phyloP scores from a whole-genome alignment of 1,140 invertebrate species.

The Tribolium madens region DNA sequence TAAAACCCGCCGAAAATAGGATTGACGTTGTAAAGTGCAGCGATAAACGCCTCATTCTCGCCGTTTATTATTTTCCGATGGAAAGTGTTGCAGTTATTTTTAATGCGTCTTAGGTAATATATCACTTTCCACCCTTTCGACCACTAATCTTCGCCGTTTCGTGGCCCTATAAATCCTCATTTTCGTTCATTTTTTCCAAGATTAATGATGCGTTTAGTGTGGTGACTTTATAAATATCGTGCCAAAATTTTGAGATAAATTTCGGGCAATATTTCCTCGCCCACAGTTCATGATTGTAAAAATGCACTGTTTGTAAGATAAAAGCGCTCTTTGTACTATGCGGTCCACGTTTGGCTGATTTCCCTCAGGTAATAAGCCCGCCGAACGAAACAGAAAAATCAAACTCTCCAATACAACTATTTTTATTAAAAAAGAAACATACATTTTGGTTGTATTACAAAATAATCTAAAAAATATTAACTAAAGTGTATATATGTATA shows the following conservation, averaged over 20 bases:
- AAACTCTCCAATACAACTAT: slow-evolving; percentile 40
- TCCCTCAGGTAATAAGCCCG: slow-evolving; percentile 14
- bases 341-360: slow-evolving; percentile 15
- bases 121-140: neutral
- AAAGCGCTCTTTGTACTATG: neutral
- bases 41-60: neutral
- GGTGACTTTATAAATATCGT: slow-evolving; percentile 25
- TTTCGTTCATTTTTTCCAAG: neutral
- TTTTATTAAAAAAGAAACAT: slow-evolving; percentile 50
- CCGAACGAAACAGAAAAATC: neutral
- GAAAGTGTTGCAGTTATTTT: neutral
- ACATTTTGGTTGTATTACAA: slow-evolving; percentile 50
- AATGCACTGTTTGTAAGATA: neutral
- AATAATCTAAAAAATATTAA: slow-evolving; percentile 49
- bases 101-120: neutral
- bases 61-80: neutral
- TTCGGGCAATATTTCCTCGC: neutral
- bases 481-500: slow-evolving; percentile 47
- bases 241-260: slow-evolving; percentile 1
- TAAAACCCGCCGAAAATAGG: neutral
- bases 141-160: neutral
- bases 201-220: slow-evolving; percentile 3
- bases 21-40: neutral
- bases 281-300: neutral
- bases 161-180: slow-evolving; percentile 5